Base-by-base conservation (phyloP, 1,140 invertebrate species). In the Drosophila elegans region DNA sequence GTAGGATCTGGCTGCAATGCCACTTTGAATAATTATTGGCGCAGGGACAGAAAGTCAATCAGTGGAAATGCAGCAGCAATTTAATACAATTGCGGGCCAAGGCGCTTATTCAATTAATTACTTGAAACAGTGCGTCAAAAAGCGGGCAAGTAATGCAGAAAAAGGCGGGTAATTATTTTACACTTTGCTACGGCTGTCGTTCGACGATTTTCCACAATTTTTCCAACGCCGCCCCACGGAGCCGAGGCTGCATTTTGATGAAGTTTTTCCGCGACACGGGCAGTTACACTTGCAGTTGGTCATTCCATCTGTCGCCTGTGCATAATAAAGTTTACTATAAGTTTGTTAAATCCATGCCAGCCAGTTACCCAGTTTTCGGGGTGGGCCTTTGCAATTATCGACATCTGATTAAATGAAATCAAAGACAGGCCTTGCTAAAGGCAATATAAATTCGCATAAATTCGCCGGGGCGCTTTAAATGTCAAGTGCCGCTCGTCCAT, bases 21-120 rank as follows among this genome's bases (percentile, higher is more conserved):
- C 73, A 76, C 53, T 76, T 76, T 76, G 72, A 76, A 76, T 76
- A 76, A 76, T 76, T 76, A 76, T 76, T 76, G 73, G 41, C 54
- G 53, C 52, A 48, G 41, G 59, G 74, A 71, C 79, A 67, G 77
- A 83, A 86, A 83, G 83, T 86, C 82, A 86, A 86, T 86, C 84
- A 88, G 75, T 66, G 66, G 66, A 72, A 80, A 76, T 88, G 60
- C 74, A 74, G 74, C 74, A 39, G 69, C 79, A 76, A 88, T 86
- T 79, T 78, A 89, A 88, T 86, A 82, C 85, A 86, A 76, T 78
- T 88, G 66, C 66, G 57, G 79, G 71, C 73, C 79, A 88, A 86
- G 82, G 83, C 83, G 82, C 82, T 88, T 88, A 86, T 86, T 88
- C 69, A 86, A 86, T 86, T 86, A 86, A 86, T 86, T 86, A 68